phyloP scores from a whole-genome alignment of 2,888 invertebrate genomes.

The Clistopyga incitator region DNA sequence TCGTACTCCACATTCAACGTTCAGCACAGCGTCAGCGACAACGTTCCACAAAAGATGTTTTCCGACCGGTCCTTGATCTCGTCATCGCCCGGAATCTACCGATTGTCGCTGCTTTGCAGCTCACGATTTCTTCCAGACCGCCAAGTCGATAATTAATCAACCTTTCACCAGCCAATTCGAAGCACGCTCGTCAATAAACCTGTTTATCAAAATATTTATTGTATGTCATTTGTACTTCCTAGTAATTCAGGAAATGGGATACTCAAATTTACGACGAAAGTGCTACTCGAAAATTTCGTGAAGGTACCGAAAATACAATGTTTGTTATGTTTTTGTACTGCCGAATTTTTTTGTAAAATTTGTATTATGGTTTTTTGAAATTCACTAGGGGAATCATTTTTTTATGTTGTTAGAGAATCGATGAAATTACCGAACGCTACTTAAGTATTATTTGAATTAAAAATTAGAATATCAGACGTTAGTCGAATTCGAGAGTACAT shows the following conservation, averaged over 20 bases:
- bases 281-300: not conserved
- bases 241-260: not conserved
- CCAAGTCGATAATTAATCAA: not conserved
- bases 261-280: not conserved
- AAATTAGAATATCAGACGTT: not conserved
- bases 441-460: too few relatives aligned
- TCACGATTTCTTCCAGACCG: slow-evolving; percentile 3
- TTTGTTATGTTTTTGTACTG: not conserved
- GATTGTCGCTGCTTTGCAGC: not conserved
- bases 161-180: not conserved
- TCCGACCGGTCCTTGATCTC: slow-evolving; percentile 72
- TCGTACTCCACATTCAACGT: slow-evolving; percentile 84
- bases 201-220: slow-evolving; percentile 16
- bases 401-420: not conserved
- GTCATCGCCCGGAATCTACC: slow-evolving; percentile 64
- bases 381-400: not conserved
- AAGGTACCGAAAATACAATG: not conserved
- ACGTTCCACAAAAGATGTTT: slow-evolving; percentile 30
- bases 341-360: not conserved
- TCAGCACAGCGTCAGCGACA: slow-evolving; percentile 34
- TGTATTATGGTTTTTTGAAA: not conserved
- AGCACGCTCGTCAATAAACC: not conserved
- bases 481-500: too few relatives aligned
- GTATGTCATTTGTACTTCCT: not conserved
- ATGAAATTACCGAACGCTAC: too few relatives aligned